phyloP scores from a whole-genome alignment of 2,888 invertebrate genomes.

The Abscondita cerata region DNA sequence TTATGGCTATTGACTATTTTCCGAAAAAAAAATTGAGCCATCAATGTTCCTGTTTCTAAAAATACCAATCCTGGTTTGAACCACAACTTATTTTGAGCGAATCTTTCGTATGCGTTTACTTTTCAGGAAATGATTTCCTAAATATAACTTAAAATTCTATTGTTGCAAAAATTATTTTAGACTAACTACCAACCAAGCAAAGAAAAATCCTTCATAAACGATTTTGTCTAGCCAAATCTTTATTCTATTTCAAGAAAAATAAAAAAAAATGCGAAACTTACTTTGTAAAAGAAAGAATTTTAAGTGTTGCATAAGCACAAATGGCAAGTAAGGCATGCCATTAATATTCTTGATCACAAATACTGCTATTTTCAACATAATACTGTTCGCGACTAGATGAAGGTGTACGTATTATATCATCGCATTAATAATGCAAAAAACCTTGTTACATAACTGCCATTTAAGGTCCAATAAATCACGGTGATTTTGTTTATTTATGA shows the following conservation, averaged over 20 bases:
- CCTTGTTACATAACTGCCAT: not conserved
- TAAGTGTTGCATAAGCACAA: conserved; percentile 10
- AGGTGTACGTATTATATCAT: not conserved
- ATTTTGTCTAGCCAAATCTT: not conserved
- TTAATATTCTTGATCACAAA: conserved; percentile 8
- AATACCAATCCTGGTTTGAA: no score
- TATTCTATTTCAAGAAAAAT: conserved; percentile 2
- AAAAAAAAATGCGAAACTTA: no score
- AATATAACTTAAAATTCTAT: no score
- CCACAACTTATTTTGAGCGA: no score
- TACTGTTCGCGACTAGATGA: conserved; percentile 3
- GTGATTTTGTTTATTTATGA: not conserved
- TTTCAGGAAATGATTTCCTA: no score
- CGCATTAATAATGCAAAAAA: not conserved
- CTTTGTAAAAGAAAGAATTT: conserved; percentile 7
- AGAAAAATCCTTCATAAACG: no score
- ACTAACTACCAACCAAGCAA: no score
- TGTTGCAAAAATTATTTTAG: no score
- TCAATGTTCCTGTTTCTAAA: no score
- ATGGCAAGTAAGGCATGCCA: conserved; percentile 5
- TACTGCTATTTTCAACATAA: not conserved
- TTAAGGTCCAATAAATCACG: conserved; percentile 1
- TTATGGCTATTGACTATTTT: no score
- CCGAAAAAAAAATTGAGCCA: no score
- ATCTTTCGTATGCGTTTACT: no score